phyloP scores from a whole-genome alignment of 1,140 invertebrate genomes.

The Leptinotarsa undecemlineata region DNA sequence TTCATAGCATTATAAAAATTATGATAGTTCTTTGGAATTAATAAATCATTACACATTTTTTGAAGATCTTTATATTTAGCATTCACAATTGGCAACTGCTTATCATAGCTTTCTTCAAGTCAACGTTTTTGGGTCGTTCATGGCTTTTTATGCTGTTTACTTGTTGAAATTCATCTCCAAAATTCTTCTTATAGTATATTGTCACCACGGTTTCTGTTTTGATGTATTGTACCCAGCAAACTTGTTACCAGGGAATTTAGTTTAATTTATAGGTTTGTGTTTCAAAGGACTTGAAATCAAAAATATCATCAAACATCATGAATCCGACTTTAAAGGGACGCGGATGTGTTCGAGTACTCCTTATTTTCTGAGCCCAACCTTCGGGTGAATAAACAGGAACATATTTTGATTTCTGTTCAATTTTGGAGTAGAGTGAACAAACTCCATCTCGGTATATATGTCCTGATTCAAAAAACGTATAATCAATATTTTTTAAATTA shows the following conservation, averaged over 20 bases:
- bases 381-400: constrained; percentile 23
- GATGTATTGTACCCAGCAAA: background rate
- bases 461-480: constrained; percentile 19
- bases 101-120: constrained; percentile 16
- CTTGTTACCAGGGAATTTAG: background rate
- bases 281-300: constrained; percentile 25
- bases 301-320: constrained; percentile 18
- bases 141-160: background rate
- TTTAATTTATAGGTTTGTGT: background rate
- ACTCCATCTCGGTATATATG: constrained; percentile 22
- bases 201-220: background rate
- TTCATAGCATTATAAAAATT: constrained; percentile 27
- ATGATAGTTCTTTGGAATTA: constrained; percentile 29
- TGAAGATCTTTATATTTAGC: constrained; percentile 28
- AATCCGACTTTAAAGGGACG: background rate
- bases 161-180: constrained; percentile 9
- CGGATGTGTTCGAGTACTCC: background rate
- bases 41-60: constrained; percentile 29
- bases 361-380: constrained; percentile 14
- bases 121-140: background rate
- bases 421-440: constrained; percentile 13
- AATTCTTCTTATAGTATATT: background rate
- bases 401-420: constrained; percentile 16
- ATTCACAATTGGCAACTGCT: background rate
- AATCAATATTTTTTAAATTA: constrained; percentile 35